Evolutionary conservation across 2,888 invertebrate genomes (phyloP).

Genomic region (Hyles lineata): DNA sequence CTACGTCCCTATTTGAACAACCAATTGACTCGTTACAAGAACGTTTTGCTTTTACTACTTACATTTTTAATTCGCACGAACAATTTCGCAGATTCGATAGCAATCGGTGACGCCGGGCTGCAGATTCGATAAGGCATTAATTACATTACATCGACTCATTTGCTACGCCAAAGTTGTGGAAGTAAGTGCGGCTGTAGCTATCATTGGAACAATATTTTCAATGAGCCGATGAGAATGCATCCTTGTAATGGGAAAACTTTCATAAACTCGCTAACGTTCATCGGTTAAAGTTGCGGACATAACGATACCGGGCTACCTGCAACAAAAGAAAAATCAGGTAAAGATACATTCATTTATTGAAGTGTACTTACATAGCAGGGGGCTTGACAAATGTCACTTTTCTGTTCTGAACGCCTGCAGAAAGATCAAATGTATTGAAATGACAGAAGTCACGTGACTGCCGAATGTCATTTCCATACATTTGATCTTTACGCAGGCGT

Average conservation of each 20-base stretch:
- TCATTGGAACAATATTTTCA: not conserved
- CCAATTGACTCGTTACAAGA: conserved; percentile 65
- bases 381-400: no score
- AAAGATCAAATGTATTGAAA: no score
- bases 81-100: conserved; percentile 35
- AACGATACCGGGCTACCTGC: conserved; percentile 10
- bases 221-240: conserved; percentile 8
- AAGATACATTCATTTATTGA: not conserved
- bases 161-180: not conserved
- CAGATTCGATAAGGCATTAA: not conserved
- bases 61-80: conserved; percentile 42
- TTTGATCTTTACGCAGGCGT: no score
- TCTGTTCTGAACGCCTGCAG: no score
- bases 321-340: not conserved
- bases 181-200: conserved; percentile 24
- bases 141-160: conserved; percentile 15
- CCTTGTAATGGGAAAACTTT: conserved; percentile 20
- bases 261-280: not conserved
- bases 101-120: not conserved
- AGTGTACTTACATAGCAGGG: not conserved
- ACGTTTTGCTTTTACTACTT: conserved; percentile 56
- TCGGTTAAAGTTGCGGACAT: not conserved
- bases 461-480: no score
- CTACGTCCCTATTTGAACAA: conserved; percentile 62
- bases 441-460: no score